Conservation (phyloP, 2,113 vertebrate genomes). For the Osmerus eperlanus region DNA sequence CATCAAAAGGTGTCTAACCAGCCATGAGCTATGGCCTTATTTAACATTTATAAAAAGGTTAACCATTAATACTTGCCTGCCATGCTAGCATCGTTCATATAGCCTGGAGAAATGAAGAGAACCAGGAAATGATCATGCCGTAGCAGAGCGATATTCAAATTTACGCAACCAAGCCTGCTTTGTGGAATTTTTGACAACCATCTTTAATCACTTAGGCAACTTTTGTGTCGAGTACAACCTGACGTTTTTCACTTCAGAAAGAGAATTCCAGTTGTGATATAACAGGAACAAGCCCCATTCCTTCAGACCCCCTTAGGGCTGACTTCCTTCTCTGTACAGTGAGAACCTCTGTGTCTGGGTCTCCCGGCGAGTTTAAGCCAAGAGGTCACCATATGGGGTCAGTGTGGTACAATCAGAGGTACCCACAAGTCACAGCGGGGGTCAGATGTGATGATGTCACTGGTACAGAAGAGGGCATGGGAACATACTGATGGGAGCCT, state of each 20-base stretch:
- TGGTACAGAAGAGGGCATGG: neutral
- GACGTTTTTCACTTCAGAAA: neutral
- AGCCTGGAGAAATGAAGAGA: neutral
- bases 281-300: neutral
- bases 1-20: slow-evolving; percentile 48
- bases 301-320: neutral
- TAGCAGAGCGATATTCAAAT: too few relatives aligned
- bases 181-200: too few relatives aligned
- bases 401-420: neutral
- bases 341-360: neutral
- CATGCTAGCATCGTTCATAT: slow-evolving; percentile 9
- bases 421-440: neutral
- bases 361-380: neutral
- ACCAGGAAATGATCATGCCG: too few relatives aligned
- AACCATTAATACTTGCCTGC: slow-evolving; percentile 45
- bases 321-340: neutral
- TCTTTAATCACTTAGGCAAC: too few relatives aligned
- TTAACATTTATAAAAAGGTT: slow-evolving; percentile 45
- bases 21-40: slow-evolving; percentile 40
- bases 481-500: neutral
- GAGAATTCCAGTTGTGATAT: neutral
- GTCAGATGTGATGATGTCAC: neutral
- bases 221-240: neutral
- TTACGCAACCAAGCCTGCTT: too few relatives aligned
- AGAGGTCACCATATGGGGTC: neutral